Evolutionary conservation across 2,888 invertebrate species (phyloP), one percentile per base, ranked within the genome.

Genomic region (Stenurella melanura): DNA sequence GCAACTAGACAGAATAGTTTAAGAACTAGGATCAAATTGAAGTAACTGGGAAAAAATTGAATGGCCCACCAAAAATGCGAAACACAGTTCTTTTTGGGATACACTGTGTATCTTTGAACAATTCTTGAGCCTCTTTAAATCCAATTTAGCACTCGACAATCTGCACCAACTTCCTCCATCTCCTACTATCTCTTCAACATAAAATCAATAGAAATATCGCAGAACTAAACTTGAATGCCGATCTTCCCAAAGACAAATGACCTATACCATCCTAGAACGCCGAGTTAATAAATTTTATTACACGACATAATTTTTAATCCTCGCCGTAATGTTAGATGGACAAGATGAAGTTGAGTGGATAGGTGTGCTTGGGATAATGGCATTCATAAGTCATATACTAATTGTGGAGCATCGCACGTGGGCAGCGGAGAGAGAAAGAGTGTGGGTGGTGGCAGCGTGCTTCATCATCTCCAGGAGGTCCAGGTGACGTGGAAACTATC

Each of bases 401-500:
- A 82, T 82, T 82, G 81, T 81, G 77, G 64, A 76, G 63, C 72
- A 26, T 72, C 63, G 72, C 72, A 72, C 72, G 72, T 72, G 72
- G 72, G 72, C 63, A 72, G 61, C 54, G 5, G 63, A 60, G 60
- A 60, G 60, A 64, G 11, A 11, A 42, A 60, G 83, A 83, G 83
- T 83, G 85, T 85, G 84, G 83, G 84, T 86, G 86, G 50, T 56
- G 71, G 71, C 77, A 64, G 67, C 74, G 77, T 42, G 74, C 74
- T 79, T 73, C 83, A 86, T 86, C 86, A 86, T 85, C 87, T 78
- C 83, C 87, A 82, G 87, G 87, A 85, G 86, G 87, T 86, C 88
- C 88, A 87, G 87, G 87, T 88, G 87, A 86, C 84, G 86, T 83
- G 86, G 85, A 86, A 84, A 85, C 84, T 84, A 84, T 83, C 82